Evolutionary conservation across 2,113 vertebrate species (phyloP).

Genomic region (Myiozetetes cayanensis): DNA sequence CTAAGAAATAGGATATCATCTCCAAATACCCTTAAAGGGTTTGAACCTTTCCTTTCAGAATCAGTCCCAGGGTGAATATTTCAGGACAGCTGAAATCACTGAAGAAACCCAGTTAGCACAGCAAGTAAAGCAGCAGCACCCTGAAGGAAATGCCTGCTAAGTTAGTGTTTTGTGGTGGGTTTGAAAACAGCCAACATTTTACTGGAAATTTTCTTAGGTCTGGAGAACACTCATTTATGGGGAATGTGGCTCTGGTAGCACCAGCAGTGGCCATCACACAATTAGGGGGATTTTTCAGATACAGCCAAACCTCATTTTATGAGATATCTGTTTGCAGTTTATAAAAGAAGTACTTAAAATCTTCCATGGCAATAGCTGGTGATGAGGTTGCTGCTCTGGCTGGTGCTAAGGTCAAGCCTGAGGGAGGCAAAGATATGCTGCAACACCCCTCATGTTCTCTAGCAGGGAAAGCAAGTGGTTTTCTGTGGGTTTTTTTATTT

Average conservation of each 20-base stretch:
- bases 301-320: conserved; percentile 13
- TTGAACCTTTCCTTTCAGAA: neutral
- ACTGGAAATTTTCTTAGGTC: conserved; percentile 48
- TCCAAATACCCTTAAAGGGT: neutral
- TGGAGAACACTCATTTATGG: conserved; percentile 9
- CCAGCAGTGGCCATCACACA: neutral
- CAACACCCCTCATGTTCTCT: neutral
- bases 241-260: conserved; percentile 30
- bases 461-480: neutral
- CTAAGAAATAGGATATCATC: rapidly evolving
- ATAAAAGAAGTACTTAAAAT: neutral
- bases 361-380: neutral
- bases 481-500: neutral
- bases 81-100: neutral
- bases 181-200: conserved; percentile 19
- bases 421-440: neutral
- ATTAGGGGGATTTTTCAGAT: neutral
- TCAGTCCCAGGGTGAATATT: neutral
- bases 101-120: neutral
- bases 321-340: neutral
- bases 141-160: conserved; percentile 40
- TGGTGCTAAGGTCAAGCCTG: neutral
- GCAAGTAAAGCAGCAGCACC: neutral
- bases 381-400: neutral
- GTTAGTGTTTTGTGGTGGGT: conserved; percentile 27